A percentile compares a stretch with the other conserved stretches of the same genome.
Conservation (phyloP, 92 coral and sea anemone species). For the Epizoanthus ramosus region DNA sequence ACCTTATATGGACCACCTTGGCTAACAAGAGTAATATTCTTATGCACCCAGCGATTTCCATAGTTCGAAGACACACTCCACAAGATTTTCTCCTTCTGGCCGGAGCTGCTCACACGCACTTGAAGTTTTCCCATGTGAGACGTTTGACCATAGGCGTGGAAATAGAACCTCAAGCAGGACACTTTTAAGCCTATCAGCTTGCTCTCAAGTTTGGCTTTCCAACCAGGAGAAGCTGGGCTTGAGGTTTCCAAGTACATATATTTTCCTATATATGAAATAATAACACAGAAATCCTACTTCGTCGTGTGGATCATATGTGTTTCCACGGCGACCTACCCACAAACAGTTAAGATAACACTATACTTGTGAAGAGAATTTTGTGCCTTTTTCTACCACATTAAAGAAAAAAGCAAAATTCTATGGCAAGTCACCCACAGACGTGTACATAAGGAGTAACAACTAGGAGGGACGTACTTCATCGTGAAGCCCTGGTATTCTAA, state of each 20-base stretch:
- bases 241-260: slow-evolving; percentile 89
- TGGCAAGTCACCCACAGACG: too few relatives aligned
- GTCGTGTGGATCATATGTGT: too few relatives aligned
- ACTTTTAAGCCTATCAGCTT: slow-evolving; percentile 72
- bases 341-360: too few relatives aligned
- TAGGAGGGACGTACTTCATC: too few relatives aligned
- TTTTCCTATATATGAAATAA: slow-evolving; percentile 50
- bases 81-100: slow-evolving; percentile 52
- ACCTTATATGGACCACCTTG: slow-evolving; percentile 70
- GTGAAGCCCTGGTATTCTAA: too few relatives aligned
- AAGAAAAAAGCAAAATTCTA: too few relatives aligned
- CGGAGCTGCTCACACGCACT: slow-evolving; percentile 52
- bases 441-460: background rate
- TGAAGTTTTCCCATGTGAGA: slow-evolving; percentile 76
- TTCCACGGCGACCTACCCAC: too few relatives aligned
- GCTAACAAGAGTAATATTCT: slow-evolving; percentile 63
- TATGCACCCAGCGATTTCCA: slow-evolving; percentile 76
- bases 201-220: slow-evolving; percentile 82
- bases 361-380: too few relatives aligned
- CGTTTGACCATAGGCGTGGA: slow-evolving; percentile 74
- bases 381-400: too few relatives aligned
- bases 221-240: slow-evolving; percentile 65
- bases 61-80: slow-evolving; percentile 65
- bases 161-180: slow-evolving; percentile 88
- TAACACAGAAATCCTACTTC: too few relatives aligned